These are phyloP conservation scores for Camelus dromedarius DNA, from an alignment of 2,113 vertebrate species.

Conservation along the genomic window DNA sequence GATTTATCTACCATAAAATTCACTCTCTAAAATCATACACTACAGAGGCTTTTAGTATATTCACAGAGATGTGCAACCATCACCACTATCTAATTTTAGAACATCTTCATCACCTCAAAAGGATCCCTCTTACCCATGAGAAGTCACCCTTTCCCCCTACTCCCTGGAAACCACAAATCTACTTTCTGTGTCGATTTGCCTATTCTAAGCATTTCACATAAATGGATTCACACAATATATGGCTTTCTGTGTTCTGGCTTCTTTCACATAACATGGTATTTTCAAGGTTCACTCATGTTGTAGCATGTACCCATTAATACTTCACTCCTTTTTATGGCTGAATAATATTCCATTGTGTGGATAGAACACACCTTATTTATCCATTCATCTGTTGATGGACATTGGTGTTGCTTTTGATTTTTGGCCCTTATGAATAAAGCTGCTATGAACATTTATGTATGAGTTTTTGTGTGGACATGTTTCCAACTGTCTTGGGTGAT, in stretches of 20 bases:
- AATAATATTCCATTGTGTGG: not conserved
- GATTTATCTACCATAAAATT: not conserved
- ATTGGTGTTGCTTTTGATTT: not conserved
- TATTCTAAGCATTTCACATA: not conserved
- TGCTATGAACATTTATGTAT: rapidly evolving
- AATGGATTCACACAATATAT: not conserved
- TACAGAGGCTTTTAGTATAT: not conserved
- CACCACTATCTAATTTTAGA: not conserved
- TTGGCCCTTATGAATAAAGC: not conserved
- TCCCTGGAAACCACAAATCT: not conserved
- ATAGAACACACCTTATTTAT: not conserved
- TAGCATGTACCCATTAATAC: not conserved
- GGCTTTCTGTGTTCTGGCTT: not conserved
- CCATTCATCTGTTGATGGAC: too few relatives aligned
- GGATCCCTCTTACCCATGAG: not conserved
- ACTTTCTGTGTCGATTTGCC: not conserved
- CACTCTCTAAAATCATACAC: not conserved
- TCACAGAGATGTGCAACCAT: not conserved
- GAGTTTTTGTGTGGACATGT: not conserved
- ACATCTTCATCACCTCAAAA: not conserved
- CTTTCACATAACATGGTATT: not conserved
- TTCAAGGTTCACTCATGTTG: not conserved
- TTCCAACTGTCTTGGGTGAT: not conserved
- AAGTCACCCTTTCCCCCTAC: too few relatives aligned
- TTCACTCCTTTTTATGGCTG: not conserved